phyloP scores from a whole-genome alignment of 2,113 vertebrate genomes.

The Psephotus haematonotus region DNA sequence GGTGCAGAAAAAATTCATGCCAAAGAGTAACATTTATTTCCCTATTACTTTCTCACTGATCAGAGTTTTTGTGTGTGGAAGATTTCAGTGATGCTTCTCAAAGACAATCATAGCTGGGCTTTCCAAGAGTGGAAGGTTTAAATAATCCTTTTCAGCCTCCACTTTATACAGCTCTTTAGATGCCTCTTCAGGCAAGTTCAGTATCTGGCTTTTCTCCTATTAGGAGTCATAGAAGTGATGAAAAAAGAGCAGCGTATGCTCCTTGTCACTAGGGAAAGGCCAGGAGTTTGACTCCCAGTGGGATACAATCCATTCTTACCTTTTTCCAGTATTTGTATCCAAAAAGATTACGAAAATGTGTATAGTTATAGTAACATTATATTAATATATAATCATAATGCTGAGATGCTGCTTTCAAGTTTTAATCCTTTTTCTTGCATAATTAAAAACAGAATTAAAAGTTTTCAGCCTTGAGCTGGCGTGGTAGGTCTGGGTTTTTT shows the following conservation, averaged over 20 bases:
- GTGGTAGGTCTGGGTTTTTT: fast-evolving
- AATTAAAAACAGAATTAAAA: neutral
- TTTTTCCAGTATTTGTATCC: neutral
- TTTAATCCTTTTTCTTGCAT: neutral
- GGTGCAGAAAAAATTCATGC: neutral
- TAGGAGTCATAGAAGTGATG: neutral
- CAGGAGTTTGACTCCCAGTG: neutral
- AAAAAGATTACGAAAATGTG: neutral
- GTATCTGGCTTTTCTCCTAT: neutral
- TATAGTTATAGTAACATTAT: neutral
- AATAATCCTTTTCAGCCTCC: fast-evolving
- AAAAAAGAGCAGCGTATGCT: neutral
- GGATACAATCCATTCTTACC: neutral
- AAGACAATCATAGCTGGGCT: neutral
- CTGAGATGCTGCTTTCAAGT: neutral
- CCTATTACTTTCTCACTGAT: neutral
- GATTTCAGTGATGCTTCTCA: neutral
- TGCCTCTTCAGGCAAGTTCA: neutral
- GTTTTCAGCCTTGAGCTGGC: neutral
- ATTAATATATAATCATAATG: neutral
- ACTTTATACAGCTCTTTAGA: neutral
- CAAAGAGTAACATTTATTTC: neutral
- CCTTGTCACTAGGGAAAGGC: neutral
- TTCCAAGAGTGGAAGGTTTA: neutral
- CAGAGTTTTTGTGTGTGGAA: neutral